Conservation (phyloP, 2,797 vertebrate species). For the Centroberyx gerrardi region DNA sequence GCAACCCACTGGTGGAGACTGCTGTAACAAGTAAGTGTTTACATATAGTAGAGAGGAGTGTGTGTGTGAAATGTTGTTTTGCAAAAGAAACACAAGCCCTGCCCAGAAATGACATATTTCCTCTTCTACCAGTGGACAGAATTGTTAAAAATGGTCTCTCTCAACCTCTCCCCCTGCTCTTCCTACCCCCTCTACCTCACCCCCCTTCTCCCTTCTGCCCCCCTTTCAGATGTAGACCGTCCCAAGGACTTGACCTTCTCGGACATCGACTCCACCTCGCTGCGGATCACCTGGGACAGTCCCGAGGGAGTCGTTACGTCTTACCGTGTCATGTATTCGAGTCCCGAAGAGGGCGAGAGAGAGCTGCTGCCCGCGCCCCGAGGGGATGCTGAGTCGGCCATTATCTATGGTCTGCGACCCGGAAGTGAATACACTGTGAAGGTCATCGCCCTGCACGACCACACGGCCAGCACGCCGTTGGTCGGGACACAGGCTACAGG, state of each 20-base stretch:
- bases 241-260: conserved; percentile 97
- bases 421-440: conserved; percentile 98
- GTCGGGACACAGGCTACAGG: conserved; percentile 95
- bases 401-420: conserved; percentile 93
- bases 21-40: conserved; percentile 86
- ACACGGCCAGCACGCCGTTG: conserved; percentile 93
- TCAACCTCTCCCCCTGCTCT: background rate
- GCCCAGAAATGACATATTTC: background rate
- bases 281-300: conserved; percentile 96
- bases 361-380: conserved; percentile 92
- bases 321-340: conserved; percentile 94
- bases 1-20: conserved; percentile 91
- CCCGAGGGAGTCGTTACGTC: conserved; percentile 95
- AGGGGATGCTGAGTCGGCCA: conserved; percentile 91
- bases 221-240: conserved; percentile 90
- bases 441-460: conserved; percentile 95
- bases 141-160: background rate
- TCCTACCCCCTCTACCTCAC: background rate
- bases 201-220: background rate
- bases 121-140: background rate
- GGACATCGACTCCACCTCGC: conserved; percentile 94
- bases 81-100: background rate
- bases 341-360: conserved; percentile 94
- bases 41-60: background rate
- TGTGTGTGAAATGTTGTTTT: background rate